These are phyloP conservation scores for Antrozous pallidus DNA, from an alignment of 2,797 vertebrate species.

Conservation along the genomic window DNA sequence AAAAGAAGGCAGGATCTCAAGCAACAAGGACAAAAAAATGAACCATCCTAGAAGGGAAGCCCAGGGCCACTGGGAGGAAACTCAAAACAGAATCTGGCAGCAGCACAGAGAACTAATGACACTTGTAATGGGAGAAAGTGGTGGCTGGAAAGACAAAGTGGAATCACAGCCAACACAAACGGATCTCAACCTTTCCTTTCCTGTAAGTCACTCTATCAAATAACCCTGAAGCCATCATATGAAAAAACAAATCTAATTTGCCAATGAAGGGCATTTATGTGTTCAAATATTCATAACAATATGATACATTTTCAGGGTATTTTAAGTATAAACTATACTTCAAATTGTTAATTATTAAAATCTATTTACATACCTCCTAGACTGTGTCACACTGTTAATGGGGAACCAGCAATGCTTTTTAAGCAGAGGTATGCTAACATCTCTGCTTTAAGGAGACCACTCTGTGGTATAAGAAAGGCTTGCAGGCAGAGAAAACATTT, in stretches of 20 bases:
- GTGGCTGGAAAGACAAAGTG: background rate
- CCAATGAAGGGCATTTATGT: background rate
- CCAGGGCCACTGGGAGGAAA: background rate
- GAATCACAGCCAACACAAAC: background rate
- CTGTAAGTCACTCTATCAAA: background rate
- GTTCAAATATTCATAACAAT: background rate
- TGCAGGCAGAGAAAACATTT: background rate
- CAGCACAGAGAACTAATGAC: background rate
- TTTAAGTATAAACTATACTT: constrained; percentile 20
- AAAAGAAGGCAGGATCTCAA: background rate
- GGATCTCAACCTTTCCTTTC: background rate
- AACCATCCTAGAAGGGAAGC: background rate
- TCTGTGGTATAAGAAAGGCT: background rate
- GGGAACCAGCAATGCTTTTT: background rate
- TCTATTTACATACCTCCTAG: background rate
- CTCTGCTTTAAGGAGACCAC: background rate
- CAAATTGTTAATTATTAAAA: background rate
- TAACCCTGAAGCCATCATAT: background rate
- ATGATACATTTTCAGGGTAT: background rate
- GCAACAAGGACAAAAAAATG: background rate
- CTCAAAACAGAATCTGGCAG: background rate
- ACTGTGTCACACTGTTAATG: background rate
- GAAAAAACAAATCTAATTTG: background rate
- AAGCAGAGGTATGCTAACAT: background rate
- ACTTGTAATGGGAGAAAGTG: background rate